Conservation (phyloP, 2,113 vertebrate genomes). For the Nothocercus nigrocapillus region DNA sequence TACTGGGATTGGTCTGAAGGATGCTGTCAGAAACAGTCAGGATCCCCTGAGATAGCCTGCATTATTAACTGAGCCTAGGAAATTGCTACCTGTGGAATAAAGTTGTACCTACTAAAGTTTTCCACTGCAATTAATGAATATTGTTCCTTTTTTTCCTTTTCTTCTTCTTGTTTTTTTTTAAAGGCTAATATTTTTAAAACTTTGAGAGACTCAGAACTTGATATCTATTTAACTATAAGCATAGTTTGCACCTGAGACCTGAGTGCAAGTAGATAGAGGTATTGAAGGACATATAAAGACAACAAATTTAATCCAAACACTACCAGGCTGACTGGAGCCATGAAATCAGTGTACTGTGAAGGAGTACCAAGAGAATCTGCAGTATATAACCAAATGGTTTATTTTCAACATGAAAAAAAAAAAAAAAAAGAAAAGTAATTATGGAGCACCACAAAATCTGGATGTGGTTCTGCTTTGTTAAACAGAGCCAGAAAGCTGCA, state of each 20-base stretch:
- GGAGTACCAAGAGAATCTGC: background rate
- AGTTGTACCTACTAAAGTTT: background rate
- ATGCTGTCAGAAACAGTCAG: background rate
- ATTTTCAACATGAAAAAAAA: background rate
- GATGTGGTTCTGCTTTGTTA: background rate
- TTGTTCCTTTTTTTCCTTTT: background rate
- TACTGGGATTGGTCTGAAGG: background rate
- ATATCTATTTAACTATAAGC: background rate
- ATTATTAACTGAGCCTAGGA: background rate
- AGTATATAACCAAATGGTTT: background rate
- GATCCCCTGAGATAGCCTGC: background rate
- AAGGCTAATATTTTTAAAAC: background rate
- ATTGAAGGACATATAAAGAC: background rate
- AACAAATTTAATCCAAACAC: background rate
- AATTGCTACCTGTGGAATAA: background rate
- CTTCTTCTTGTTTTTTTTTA: too few relatives aligned
- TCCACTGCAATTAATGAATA: background rate
- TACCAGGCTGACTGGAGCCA: background rate
- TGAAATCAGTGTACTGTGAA: rapidly evolving
- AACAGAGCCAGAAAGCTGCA: background rate
- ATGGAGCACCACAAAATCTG: background rate
- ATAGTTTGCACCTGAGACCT: background rate
- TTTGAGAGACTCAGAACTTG: background rate
- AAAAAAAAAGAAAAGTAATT: background rate
- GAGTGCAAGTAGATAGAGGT: background rate